These are phyloP conservation scores for Petrocephalus microphthalmus DNA, from an alignment of 2,113 vertebrate species.

Conservation along the genomic window DNA sequence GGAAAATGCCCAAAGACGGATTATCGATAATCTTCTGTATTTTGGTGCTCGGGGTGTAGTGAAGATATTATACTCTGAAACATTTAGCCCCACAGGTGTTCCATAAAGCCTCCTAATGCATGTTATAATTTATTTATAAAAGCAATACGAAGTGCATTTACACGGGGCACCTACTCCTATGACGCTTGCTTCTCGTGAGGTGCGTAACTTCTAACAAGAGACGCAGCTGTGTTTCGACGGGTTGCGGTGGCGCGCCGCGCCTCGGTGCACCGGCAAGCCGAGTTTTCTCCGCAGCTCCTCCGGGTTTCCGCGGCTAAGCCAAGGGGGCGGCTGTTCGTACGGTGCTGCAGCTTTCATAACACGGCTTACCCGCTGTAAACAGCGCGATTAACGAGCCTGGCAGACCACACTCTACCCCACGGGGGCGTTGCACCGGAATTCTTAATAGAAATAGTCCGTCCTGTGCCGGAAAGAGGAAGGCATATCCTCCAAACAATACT, in stretches of 20 bases:
- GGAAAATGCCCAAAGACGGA: neutral
- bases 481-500: neutral
- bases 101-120: neutral
- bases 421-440: neutral
- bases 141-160: neutral
- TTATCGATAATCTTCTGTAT: constrained; percentile 6
- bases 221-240: neutral
- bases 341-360: neutral
- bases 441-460: neutral
- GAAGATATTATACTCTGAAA: neutral
- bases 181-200: neutral
- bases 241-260: neutral
- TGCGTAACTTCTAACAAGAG: neutral
- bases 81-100: neutral
- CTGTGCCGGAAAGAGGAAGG: neutral
- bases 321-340: neutral
- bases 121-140: constrained; percentile 1
- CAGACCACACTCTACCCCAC: neutral
- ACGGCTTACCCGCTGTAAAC: neutral
- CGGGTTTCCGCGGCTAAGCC: neutral
- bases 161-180: neutral
- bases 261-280: neutral
- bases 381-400: neutral
- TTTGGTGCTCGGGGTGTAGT: neutral
- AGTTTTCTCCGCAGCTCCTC: neutral